Base-by-base conservation (phyloP, 2,888 invertebrate species). In the Dryomyza anilis region DNA sequence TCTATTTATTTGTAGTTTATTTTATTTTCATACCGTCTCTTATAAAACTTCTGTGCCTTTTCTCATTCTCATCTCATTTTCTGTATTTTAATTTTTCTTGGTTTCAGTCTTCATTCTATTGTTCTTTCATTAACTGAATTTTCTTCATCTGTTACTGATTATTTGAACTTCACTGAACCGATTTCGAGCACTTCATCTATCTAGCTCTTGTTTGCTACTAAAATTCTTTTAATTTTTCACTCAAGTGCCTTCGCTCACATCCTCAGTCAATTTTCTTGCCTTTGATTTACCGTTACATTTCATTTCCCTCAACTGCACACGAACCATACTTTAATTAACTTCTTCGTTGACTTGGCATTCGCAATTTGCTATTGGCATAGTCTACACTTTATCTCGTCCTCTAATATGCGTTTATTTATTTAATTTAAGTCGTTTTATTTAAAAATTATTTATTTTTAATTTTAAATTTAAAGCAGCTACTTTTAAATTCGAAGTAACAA, bases 141-240 rank as follows among this genome's bases (percentile, higher is more conserved):
- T 55, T 19, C 12, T 33, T 43, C 59, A 46, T 43, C 29, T 45
- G 30, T 36, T 19, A 39, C 29, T 12, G 33, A 30, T 30, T 52
- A 29, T 19, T 21, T 52, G 55, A 29, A 39, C 48, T 57, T 58
- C 19, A 23, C 30, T 57, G 60, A 48, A 57, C 50, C 46, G n/a
- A 1, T 16, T 33, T 45, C 14, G 16, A 8, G 2, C 36, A 16
- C 19, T 56, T 29, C 25, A 23, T 19, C 10, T 39, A 14, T 56
- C 29, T 21, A 16, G 46, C 16, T 19, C 46, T 25, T 19, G 23
- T 36, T 23, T 52, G 5, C 52, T 27, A 50, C 27, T n/a, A 16
- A 16, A 2, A n/a, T 19, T 3, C 16, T 58, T 30, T 21, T 30
- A 0, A 8, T 25, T 14, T 50, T 21, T n/a, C n/a, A n/a, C n/a